These are phyloP conservation scores for Hemicordylus capensis DNA, from an alignment of 2,113 vertebrate genomes.

Conservation along the genomic window DNA sequence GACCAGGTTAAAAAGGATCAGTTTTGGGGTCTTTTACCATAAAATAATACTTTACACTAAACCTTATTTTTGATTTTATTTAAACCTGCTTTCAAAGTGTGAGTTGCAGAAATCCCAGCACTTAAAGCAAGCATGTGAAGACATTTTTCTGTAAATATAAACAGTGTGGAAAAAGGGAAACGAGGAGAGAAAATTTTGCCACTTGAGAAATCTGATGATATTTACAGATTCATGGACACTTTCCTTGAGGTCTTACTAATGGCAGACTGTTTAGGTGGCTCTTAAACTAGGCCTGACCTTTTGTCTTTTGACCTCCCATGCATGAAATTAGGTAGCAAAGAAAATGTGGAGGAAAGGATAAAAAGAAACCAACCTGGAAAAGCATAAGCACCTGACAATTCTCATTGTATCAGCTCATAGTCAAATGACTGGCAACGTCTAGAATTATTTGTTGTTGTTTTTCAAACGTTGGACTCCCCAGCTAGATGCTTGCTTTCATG, in stretches of 20 bases:
- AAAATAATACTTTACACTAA: background rate
- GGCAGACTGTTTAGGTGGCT: constrained; percentile 19
- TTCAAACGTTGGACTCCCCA: constrained; percentile 26
- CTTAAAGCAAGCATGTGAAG: background rate
- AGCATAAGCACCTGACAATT: constrained; percentile 39
- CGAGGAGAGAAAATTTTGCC: accelerated
- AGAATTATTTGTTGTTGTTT: constrained; percentile 24
- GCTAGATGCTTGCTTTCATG: constrained; percentile 18
- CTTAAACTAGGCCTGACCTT: constrained; percentile 46
- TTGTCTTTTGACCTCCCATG: constrained; percentile 62
- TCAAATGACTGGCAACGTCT: constrained; percentile 5
- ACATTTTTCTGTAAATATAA: background rate
- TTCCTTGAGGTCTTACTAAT: constrained; percentile 25
- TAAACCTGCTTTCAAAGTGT: background rate
- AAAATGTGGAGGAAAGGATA: constrained; percentile 66
- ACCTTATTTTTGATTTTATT: background rate
- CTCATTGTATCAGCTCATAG: constrained; percentile 41
- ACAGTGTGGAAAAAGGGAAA: background rate
- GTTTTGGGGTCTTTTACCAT: background rate
- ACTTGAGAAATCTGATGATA: constrained; percentile 15
- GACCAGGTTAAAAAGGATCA: background rate
- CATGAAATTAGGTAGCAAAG: constrained; percentile 59
- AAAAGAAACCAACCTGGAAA: constrained; percentile 55
- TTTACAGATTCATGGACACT: constrained; percentile 25
- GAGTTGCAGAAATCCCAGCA: background rate